Base-by-base conservation (phyloP, 2,888 invertebrate genomes). In the Tillus elongatus region DNA sequence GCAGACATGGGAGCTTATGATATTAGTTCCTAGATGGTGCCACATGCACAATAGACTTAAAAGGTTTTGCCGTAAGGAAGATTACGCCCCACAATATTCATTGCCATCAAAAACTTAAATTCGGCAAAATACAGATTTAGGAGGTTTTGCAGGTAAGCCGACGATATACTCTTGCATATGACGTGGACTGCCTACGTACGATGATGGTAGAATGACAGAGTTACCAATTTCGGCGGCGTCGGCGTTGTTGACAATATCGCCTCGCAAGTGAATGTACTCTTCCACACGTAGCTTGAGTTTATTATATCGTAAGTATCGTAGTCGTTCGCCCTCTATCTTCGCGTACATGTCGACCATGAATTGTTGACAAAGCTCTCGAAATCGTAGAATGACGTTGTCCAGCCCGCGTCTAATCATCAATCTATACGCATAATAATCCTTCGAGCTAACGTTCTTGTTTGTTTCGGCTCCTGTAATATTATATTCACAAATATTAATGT, bases 271-370 rank as follows among this genome's bases (percentile, higher is more conserved):
- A n/a, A n/a, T n/a, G n/a, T n/a, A n/a, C n/a, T 45, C 39, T 41
- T 54, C 52, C 32, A 52, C 30, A 15, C 50, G 41, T 36, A 59
- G 40, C 34, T 55, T 51, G 1, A 13, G 19, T 42, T 63, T 58
- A 37, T 63, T 56, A 2, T 44, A 48, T 26, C 56, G 45, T 16
- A 59, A 41, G 38, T 39, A 63, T 8, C 29, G 19, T 8, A 64
- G 37, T n/a, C 56, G 48, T 40, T 61, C 53, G 4, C 41, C 48
- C 44, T 64, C 60, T 15, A 61, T 52, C 45, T 60, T 61, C 0
- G 46, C 57, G 46, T 57, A 63, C 52, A 53, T 50, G 41, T 64
- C 61, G 11, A 63, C 60, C 12, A 51, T 33, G 33, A 43, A 62
- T 40, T 63, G 60, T 30, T 56, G 52, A 28, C 52, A 55, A 3